phyloP scores from a whole-genome alignment of 2,888 invertebrate species.

The Antheraea assamensis region DNA sequence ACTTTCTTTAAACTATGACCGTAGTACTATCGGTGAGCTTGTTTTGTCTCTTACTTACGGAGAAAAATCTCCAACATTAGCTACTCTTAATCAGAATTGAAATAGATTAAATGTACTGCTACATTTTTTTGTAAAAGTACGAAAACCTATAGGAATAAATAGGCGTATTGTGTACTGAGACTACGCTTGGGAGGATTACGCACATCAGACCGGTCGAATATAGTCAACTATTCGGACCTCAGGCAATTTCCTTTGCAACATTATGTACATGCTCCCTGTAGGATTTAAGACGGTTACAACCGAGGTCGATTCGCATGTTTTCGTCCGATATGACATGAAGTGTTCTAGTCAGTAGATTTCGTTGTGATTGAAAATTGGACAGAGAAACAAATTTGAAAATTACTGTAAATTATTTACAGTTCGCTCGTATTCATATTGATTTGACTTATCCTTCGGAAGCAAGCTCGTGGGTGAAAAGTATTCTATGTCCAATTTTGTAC shows the following conservation, averaged over 20 bases:
- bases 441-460: too few species aligned
- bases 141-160: background rate
- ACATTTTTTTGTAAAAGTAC: background rate
- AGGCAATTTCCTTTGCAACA: constrained; percentile 40
- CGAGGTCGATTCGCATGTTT: constrained; percentile 6
- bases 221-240: constrained; percentile 32
- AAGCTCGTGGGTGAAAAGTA: too few species aligned
- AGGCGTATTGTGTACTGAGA: constrained; percentile 10
- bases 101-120: background rate
- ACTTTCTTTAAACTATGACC: too few species aligned
- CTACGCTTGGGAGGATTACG: constrained; percentile 24
- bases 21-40: too few species aligned
- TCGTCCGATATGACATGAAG: background rate
- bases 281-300: constrained; percentile 25
- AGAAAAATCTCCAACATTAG: too few species aligned
- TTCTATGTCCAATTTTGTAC: too few species aligned
- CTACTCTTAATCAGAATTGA: too few species aligned
- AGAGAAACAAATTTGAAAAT: too few species aligned
- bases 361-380: too few species aligned
- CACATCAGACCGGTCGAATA: constrained; percentile 22
- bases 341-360: background rate
- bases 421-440: too few species aligned
- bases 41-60: too few species aligned
- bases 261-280: constrained; percentile 31
- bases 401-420: too few species aligned